Evolutionary conservation across 2,797 vertebrate genomes (phyloP).

Genomic region (Caiman crocodilus): DNA sequence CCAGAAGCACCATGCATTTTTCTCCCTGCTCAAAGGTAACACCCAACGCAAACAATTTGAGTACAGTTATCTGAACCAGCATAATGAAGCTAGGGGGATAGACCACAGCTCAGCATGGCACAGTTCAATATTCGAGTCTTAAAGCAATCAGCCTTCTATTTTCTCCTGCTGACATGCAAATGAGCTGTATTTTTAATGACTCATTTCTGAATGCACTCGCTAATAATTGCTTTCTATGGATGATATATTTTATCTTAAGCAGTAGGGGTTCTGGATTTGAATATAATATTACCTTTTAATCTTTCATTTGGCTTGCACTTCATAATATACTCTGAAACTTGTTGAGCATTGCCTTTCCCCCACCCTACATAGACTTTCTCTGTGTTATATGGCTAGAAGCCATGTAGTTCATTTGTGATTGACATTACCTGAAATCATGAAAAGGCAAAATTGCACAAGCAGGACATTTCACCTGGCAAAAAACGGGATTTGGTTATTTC

Average conservation of each 20-base stretch:
- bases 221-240: neutral
- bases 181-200: neutral
- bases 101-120: neutral
- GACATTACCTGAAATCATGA: neutral
- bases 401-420: neutral
- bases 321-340: neutral
- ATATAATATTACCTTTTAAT: neutral
- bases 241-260: neutral
- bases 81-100: neutral
- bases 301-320: neutral
- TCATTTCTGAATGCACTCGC: neutral
- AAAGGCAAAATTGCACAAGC: neutral
- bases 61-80: neutral
- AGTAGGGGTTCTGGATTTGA: rapidly evolving
- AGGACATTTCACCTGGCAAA: no score
- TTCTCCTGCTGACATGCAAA: neutral
- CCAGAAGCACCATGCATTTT: no score
- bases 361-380: neutral
- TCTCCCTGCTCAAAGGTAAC: neutral
- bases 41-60: neutral
- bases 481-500: no score
- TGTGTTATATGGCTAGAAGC: neutral
- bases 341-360: neutral
- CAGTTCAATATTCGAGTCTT: neutral
- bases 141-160: neutral